Base-by-base conservation (phyloP, 2,797 vertebrate species). In the Cygnus olor region DNA sequence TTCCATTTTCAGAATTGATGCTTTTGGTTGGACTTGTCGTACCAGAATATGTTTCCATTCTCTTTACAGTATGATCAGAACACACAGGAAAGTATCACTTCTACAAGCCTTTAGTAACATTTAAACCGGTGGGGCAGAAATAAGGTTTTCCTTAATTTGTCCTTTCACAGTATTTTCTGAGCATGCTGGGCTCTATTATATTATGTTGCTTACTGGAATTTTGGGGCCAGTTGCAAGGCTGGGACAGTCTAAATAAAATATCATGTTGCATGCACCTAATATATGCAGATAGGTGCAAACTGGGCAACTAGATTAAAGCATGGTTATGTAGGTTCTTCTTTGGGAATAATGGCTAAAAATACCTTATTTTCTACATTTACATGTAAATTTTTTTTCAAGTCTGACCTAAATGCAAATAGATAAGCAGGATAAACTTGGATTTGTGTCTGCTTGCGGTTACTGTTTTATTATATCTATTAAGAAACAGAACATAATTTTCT, bases 51-150 rank as follows among this genome's bases (percentile, higher is more conserved):
- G 34, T 57, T 88, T 84, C 47, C 81, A 82, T 44, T 97, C 95
- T 90, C 45, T 90, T 91, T 76, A 53, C 42, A 90, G 87, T 20
- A 22, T 70, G 77, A 93, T 85, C 71, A 93, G 79, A 93, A 71
- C 64, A 82, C 83, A 32, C 54, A 86, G 93, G 51, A 82, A 94
- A 94, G 70, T n/a, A 19, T 94, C 47, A 76, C 93, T 97, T 54
- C 61, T 89, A 47, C 64, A 88, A 71, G 16, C 7, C 25, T 65
- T 51, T 95, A 94, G 93, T 89, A 76, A 78, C 63, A 51, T 71
- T 84, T 95, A 91, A 97, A 83, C 80, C 94, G 94, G 92, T 95
- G 83, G 71, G 94, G 77, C 79, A 96, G 89, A 96, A 97, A 96
- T 89, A 95, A 92, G 9, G 9, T 82, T 82, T 68, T 54, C 22